These are phyloP conservation scores for Pluvialis apricaria DNA, from an alignment of 2,113 vertebrate genomes.

Conservation along the genomic window DNA sequence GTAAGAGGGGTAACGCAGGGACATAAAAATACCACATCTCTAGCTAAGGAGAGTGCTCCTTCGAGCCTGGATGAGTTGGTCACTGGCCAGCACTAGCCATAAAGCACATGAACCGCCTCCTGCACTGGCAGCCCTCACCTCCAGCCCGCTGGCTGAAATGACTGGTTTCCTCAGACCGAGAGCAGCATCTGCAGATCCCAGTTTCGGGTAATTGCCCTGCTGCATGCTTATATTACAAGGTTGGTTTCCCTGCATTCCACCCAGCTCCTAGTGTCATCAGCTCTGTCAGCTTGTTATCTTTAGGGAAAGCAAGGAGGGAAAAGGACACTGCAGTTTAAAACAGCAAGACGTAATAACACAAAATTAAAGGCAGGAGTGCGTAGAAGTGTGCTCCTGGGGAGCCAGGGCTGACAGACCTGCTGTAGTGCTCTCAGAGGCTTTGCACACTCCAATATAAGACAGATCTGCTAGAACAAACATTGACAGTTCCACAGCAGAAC, in stretches of 20 bases:
- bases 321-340: conserved; percentile 40
- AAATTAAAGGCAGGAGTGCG: conserved; percentile 39
- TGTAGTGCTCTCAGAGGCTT: conserved; percentile 22
- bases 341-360: conserved; percentile 32
- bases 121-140: conserved; percentile 15
- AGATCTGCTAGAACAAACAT: conserved; percentile 55
- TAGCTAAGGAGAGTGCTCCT: conserved; percentile 66
- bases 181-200: background rate
- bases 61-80: conserved; percentile 29
- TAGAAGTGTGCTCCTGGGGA: background rate
- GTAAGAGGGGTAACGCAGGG: conserved; percentile 12
- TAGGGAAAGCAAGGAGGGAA: conserved; percentile 16
- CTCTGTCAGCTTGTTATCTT: conserved; percentile 37
- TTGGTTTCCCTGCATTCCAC: conserved; percentile 11
- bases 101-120: conserved; percentile 45
- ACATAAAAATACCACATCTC: conserved; percentile 60
- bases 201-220: conserved; percentile 24
- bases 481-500: conserved; percentile 47
- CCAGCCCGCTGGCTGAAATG: conserved; percentile 24
- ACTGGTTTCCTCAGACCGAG: background rate
- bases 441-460: background rate
- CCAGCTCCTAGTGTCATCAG: background rate
- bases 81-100: conserved; percentile 14
- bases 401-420: background rate
- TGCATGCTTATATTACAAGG: conserved; percentile 14